Conservation (phyloP, 2,888 invertebrate genomes). For the Drosophila tripunctata region DNA sequence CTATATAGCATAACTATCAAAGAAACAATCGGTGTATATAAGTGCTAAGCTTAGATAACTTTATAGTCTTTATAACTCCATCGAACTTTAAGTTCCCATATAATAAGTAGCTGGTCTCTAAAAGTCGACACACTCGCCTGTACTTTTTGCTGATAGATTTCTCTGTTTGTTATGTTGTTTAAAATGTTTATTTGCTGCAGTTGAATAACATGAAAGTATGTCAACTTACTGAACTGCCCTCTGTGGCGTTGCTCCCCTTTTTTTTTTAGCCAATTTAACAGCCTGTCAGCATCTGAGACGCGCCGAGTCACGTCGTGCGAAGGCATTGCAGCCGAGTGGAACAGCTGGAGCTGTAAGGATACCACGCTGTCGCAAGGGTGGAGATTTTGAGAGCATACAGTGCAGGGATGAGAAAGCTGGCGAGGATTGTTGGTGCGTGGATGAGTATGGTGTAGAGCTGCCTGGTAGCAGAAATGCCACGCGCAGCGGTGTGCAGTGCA, state of each 20-base stretch:
- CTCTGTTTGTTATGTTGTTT: background rate
- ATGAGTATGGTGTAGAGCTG: constrained; percentile 90
- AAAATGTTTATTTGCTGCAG: constrained; percentile 13
- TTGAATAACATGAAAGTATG: constrained; percentile 73
- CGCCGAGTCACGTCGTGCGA: constrained; percentile 87
- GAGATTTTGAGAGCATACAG: constrained; percentile 91
- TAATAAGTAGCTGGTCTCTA: background rate
- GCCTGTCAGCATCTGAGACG: constrained; percentile 89
- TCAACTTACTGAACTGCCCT: constrained; percentile 25
- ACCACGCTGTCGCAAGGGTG: constrained; percentile 89
- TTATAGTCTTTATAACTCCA: background rate
- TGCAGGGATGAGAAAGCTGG: constrained; percentile 89
- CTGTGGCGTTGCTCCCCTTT: background rate
- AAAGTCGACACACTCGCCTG: background rate
- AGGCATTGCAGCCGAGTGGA: constrained; percentile 83
- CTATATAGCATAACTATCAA: too few relatives aligned
- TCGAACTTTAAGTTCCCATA: background rate
- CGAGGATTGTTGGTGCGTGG: constrained; percentile 92
- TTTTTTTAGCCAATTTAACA: constrained; percentile 81
- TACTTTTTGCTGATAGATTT: background rate
- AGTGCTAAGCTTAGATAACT: too few relatives aligned
- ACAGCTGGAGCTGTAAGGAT: constrained; percentile 85
- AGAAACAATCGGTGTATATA: too few relatives aligned
- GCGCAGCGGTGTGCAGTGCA: constrained; percentile 71
- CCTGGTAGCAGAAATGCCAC: constrained; percentile 88